A percentile compares a stretch with the other conserved stretches of the same genome.
phyloP scores from a whole-genome alignment of 2,797 vertebrate genomes.

The Hybognathus amarus region DNA sequence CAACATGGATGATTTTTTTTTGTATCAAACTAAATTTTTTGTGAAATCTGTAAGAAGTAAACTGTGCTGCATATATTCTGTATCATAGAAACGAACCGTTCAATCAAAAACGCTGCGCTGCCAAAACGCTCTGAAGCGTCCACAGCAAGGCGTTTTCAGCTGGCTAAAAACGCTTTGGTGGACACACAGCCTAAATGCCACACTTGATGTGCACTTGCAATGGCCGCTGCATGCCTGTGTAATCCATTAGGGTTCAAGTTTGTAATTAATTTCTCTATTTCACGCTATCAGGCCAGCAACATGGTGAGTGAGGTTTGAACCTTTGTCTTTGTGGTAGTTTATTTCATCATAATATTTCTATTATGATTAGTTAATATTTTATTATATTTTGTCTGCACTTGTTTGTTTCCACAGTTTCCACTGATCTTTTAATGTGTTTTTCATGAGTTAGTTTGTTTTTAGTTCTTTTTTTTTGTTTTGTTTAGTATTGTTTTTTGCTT shows the following conservation, averaged over 20 bases:
- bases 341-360: neutral
- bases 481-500: neutral
- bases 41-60: too few relatives aligned
- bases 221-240: neutral
- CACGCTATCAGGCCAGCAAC: constrained; percentile 98
- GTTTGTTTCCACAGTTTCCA: neutral
- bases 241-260: neutral
- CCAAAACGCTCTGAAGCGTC: too few relatives aligned
- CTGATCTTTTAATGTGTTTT: neutral
- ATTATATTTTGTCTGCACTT: neutral
- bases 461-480: neutral
- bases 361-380: neutral
- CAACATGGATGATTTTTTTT: too few relatives aligned
- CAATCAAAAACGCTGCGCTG: too few relatives aligned
- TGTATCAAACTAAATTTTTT: too few relatives aligned
- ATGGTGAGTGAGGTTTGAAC: constrained; percentile 90
- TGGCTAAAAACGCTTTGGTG: too few relatives aligned
- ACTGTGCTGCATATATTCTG: too few relatives aligned
- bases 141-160: too few relatives aligned
- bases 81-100: too few relatives aligned
- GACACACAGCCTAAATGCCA: neutral
- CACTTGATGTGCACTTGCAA: neutral
- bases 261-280: constrained; percentile 52
- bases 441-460: neutral
- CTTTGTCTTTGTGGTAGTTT: constrained; percentile 10